These are phyloP conservation scores for Macrostomum cliftonense DNA, from an alignment of 2,888 invertebrate genomes.

Conservation along the genomic window DNA sequence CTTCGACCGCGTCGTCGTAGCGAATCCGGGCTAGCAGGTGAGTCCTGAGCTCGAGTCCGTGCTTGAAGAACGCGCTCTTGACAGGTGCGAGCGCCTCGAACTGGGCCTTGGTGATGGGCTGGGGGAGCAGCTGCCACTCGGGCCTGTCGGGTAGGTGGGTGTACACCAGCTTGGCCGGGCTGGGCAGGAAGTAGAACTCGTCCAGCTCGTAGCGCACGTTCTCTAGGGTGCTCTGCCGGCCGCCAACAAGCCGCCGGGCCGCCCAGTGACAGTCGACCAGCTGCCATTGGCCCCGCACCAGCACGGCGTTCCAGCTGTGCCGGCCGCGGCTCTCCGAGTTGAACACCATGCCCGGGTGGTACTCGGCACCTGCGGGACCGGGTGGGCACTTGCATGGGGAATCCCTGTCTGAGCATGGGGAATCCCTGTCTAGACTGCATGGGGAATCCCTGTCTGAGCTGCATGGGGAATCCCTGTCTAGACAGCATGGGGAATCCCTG, in stretches of 20 bases:
- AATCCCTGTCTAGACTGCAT: too few species aligned
- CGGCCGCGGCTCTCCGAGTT: slow-evolving; percentile 27
- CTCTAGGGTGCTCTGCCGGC: slow-evolving; percentile 21
- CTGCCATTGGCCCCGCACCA: slow-evolving; percentile 36
- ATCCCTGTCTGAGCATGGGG: too few species aligned
- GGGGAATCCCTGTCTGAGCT: too few species aligned
- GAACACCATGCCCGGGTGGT: slow-evolving; percentile 35
- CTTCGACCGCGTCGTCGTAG: slow-evolving; percentile 3
- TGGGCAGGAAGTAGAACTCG: slow-evolving; percentile 36
- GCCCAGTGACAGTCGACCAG: slow-evolving; percentile 38
- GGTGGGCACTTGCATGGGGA: too few species aligned
- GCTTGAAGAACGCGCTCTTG: slow-evolving; percentile 38
- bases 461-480: too few species aligned
- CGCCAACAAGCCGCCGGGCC: slow-evolving; percentile 34
- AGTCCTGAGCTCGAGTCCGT: slow-evolving; percentile 33
- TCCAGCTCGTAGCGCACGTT: slow-evolving; percentile 28
- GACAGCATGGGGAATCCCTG: too few species aligned
- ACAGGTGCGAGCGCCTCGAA: slow-evolving; percentile 38
- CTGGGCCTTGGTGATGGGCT: slow-evolving; percentile 23
- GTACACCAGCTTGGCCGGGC: slow-evolving; percentile 35
- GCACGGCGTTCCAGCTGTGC: slow-evolving; percentile 37
- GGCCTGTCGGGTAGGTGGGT: slow-evolving; percentile 36
- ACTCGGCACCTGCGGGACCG: slow-evolving; percentile 36
- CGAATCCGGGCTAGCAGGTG: slow-evolving; percentile 34
- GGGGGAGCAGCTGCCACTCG: slow-evolving; percentile 36